Percentiles rank a stretch among this genome's conserved stretches.
phyloP scores from a whole-genome alignment of 2,888 invertebrate genomes.

The Drosophila meridionalis region DNA sequence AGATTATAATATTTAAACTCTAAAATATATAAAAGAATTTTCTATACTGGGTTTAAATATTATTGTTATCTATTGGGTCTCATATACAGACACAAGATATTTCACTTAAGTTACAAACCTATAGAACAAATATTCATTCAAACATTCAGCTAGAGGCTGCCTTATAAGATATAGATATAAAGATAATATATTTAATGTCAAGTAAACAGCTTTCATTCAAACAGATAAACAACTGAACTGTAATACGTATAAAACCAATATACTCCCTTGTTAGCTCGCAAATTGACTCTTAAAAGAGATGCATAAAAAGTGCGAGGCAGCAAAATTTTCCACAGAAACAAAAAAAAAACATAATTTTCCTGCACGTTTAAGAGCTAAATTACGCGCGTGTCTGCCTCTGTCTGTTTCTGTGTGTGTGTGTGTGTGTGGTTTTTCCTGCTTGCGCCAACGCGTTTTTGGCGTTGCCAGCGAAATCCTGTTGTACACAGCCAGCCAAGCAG shows the following conservation, averaged over 20 bases:
- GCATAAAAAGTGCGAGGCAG: background rate
- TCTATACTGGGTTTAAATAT: too few species aligned
- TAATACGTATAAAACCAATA: background rate
- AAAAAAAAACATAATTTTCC: conserved; percentile 17
- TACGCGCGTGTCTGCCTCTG: conserved; percentile 36
- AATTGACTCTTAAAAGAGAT: background rate
- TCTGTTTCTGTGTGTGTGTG: conserved; percentile 18
- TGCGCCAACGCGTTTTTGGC: conserved; percentile 67
- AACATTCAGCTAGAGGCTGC: too few species aligned
- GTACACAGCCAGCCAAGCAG: conserved; percentile 35
- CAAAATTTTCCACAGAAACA: conserved; percentile 3
- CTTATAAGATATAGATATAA: too few species aligned
- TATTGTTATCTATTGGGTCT: too few species aligned
- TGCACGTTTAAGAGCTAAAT: conserved; percentile 43
- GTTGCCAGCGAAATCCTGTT: conserved; percentile 67
- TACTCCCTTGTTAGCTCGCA: background rate
- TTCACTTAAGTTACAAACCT: too few species aligned
- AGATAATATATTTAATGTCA: background rate
- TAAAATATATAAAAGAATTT: too few species aligned
- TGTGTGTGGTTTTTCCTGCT: conserved; percentile 73
- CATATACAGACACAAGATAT: too few species aligned
- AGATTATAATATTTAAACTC: too few species aligned
- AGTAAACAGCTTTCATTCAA: background rate
- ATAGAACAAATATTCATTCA: too few species aligned
- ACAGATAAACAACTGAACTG: conserved; percentile 13